Base-by-base conservation (phyloP, 2,113 vertebrate species). In the Larimichthys polyactis region DNA sequence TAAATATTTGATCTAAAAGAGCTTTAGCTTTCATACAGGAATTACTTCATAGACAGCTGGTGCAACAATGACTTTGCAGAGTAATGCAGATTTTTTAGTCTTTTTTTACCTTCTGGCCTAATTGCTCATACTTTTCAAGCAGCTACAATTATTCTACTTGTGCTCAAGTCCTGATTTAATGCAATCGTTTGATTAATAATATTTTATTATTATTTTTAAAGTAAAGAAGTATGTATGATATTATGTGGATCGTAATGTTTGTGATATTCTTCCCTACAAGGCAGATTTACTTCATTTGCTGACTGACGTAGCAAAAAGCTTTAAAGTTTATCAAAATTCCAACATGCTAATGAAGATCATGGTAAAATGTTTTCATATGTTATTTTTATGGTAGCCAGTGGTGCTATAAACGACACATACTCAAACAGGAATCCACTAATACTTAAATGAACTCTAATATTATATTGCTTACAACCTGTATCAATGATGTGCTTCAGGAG, bases 11-110 rank as follows among this genome's bases (percentile, higher is more conserved):
- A 72, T 64, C 17, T 24, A 10, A 40, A 75, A 14, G 7, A 0
- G 7, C 11, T 75, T 60, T 29, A 12, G 19, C 27, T 12, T 46
- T 43, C 10, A 48, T 59, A 19, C 20, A 54, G 22, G 22, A 27
- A 19, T 24, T 62, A 9, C 36, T 71, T 20, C n/a, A 59, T 3
- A 75, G 15, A 52, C 40, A 59, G 19, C 67, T 40, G 40, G 49
- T 46, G 58, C 19, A 40, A 12, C 27, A 57, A 2, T 51, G 60
- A 63, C 16, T 60, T 54, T 80, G 58, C 63, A 65, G 70, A 48
- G 60, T 2, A 51, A 22, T 44, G 24, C 52, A 78, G 48, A 24
- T 49, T 51, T 46, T 22, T 55, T 49, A 11, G 3, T 40, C 22
- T 60, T 19, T 32, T 29, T 52, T 64, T 3, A 12, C 2, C 32